Conservation (phyloP, 2,888 invertebrate genomes). For the Spodoptera littoralis region DNA sequence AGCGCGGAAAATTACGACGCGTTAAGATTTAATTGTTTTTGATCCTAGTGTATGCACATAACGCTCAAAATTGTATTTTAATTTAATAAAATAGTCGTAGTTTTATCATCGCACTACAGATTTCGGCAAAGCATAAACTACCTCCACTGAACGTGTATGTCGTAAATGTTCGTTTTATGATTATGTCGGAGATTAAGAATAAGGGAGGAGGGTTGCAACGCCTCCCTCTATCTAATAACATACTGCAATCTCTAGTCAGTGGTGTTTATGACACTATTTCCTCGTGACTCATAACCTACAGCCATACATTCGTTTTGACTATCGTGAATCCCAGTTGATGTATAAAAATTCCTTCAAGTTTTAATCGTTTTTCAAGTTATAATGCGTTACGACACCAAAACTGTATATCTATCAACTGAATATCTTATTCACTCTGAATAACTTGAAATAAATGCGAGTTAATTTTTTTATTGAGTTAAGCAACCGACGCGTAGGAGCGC, state of each 20-base stretch:
- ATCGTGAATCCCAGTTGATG: constrained; percentile 9
- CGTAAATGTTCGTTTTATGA: background rate
- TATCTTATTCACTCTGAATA: too few relatives aligned
- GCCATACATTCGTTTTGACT: constrained; percentile 1
- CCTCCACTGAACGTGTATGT: too few relatives aligned
- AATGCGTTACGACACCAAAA: too few relatives aligned
- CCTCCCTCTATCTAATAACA: background rate
- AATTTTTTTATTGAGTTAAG: background rate
- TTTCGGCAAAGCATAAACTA: background rate
- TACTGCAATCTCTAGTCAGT: background rate
- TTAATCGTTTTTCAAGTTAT: too few relatives aligned
- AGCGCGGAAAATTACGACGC: constrained; percentile 19
- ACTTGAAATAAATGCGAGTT: too few relatives aligned
- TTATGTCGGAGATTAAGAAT: background rate
- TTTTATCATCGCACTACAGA: background rate
- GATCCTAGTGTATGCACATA: constrained; percentile 8
- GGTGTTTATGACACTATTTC: constrained; percentile 16
- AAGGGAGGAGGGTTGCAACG: background rate
- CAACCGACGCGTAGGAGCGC: background rate
- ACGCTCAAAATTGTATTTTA: constrained; percentile 10
- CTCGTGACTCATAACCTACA: constrained; percentile 2
- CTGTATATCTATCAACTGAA: too few relatives aligned
- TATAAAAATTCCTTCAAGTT: background rate
- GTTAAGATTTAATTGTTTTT: constrained; percentile 21
- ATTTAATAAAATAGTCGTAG: background rate